Conservation (phyloP, 2,797 vertebrate species). For the Antennarius maculatus region DNA sequence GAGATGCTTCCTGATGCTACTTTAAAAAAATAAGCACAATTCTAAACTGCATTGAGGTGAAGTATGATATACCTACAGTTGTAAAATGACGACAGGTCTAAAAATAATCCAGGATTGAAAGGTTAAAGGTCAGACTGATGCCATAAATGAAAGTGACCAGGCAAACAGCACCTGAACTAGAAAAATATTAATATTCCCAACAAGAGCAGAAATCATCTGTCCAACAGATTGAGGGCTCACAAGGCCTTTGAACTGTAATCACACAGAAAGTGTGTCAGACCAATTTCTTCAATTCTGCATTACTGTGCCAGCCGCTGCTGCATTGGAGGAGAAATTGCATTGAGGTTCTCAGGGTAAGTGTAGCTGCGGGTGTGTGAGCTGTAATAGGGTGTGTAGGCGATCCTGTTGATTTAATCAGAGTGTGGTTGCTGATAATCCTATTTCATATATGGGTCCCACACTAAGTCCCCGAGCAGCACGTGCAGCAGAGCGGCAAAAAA, state of each 20-base stretch:
- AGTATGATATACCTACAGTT: slow-evolving; percentile 3
- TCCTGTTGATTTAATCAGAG: slow-evolving; percentile 73
- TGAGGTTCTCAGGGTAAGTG: slow-evolving; percentile 43
- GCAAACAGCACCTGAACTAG: slow-evolving; percentile 2
- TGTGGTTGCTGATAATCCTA: slow-evolving; percentile 70
- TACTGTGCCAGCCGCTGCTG: slow-evolving; percentile 8
- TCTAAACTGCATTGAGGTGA: neutral
- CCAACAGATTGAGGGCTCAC: neutral
- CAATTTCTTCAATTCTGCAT: slow-evolving; percentile 22
- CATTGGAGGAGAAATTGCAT: slow-evolving; percentile 17
- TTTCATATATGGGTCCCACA: slow-evolving; percentile 63
- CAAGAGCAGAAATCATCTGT: neutral
- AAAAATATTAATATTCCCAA: slow-evolving; percentile 15
- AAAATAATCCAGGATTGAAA: slow-evolving; percentile 26
- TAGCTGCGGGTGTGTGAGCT: slow-evolving; percentile 57
- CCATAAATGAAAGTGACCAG: slow-evolving; percentile 21
- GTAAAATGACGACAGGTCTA: slow-evolving; percentile 1
- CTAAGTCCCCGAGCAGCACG: slow-evolving; percentile 53
- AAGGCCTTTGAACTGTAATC: slow-evolving; percentile 18
- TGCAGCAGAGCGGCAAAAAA: slow-evolving; percentile 53
- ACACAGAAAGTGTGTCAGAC: slow-evolving; percentile 23
- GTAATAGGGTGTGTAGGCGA: slow-evolving; percentile 62
- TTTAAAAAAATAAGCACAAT: slow-evolving; percentile 12
- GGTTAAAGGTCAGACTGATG: slow-evolving; percentile 37
- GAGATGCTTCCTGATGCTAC: neutral